Conservation (phyloP, 2,797 vertebrate genomes). For the Hapalemur alaotrensis region DNA sequence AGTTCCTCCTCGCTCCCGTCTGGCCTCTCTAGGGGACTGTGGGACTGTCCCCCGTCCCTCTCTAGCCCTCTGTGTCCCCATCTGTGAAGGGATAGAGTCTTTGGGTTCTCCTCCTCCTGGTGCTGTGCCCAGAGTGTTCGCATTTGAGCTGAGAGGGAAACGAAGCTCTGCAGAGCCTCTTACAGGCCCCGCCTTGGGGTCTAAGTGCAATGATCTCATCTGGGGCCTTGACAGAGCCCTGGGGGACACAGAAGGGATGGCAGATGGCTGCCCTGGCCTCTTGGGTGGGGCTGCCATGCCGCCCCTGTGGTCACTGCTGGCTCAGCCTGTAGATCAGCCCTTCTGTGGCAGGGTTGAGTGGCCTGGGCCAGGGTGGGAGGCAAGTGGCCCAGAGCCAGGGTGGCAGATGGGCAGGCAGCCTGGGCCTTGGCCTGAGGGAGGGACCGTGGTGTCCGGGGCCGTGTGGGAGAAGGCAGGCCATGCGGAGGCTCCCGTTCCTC, state of each 20-base stretch:
- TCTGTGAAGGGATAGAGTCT: neutral
- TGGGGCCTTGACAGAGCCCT: conserved; percentile 64
- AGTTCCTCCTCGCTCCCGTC: neutral
- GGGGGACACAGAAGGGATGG: conserved; percentile 59
- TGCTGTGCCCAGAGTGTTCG: neutral
- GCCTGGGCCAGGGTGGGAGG: neutral
- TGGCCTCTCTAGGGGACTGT: neutral
- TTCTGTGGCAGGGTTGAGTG: neutral
- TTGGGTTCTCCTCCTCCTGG: neutral
- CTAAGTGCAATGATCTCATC: conserved; percentile 67
- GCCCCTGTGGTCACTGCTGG: conserved; percentile 49
- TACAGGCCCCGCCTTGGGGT: neutral
- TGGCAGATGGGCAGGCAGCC: conserved; percentile 63
- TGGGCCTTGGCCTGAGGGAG: conserved; percentile 21
- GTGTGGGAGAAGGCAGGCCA: neutral
- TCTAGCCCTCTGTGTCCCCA: neutral
- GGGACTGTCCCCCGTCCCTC: neutral
- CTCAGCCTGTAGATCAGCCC: conserved; percentile 30
- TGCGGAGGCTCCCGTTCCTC: neutral
- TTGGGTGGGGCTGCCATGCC: conserved; percentile 16
- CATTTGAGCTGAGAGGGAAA: neutral
- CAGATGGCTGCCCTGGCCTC: conserved; percentile 72
- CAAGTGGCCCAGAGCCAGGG: conserved; percentile 44
- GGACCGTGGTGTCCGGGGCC: neutral
- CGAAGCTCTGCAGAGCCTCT: neutral